phyloP scores from a whole-genome alignment of 2,888 invertebrate genomes.

The Tipula unca region DNA sequence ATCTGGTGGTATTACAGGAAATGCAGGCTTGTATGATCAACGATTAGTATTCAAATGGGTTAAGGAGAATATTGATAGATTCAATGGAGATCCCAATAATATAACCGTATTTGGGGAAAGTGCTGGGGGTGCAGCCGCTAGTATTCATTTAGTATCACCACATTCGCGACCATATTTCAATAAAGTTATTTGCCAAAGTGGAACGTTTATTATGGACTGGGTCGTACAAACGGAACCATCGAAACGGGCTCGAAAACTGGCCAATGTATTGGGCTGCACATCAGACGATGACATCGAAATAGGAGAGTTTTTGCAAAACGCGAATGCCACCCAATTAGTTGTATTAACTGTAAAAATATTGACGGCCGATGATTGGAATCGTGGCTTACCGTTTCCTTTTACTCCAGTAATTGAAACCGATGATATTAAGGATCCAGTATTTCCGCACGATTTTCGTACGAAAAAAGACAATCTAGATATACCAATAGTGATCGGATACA shows the following conservation, averaged over 20 bases:
- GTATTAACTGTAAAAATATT: constrained; percentile 30
- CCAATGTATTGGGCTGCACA: constrained; percentile 30
- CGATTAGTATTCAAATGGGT: constrained; percentile 41
- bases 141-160: constrained; percentile 33
- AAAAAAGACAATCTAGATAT: constrained; percentile 35
- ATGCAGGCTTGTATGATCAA: constrained; percentile 40
- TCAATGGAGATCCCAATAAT: constrained; percentile 27
- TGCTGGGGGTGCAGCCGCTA: constrained; percentile 35
- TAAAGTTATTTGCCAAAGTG: constrained; percentile 39
- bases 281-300: constrained; percentile 25
- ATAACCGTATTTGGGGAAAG: constrained; percentile 36
- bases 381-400: constrained; percentile 33
- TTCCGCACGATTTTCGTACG: constrained; percentile 43
- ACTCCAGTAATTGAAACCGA: constrained; percentile 29
- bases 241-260: constrained; percentile 32
- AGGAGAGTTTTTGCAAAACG: constrained; percentile 20
- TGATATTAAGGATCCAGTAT: constrained; percentile 24
- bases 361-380: constrained; percentile 33
- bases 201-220: constrained; percentile 34
- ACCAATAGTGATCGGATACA: constrained; percentile 47
- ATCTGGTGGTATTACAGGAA: constrained; percentile 36
- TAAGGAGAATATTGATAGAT: constrained; percentile 41
- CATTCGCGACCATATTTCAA: constrained; percentile 35
- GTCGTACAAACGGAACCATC: constrained; percentile 29
- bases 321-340: constrained; percentile 28